Evolutionary conservation across 2,888 invertebrate genomes (phyloP).

Genomic region (Adela reaumurella): DNA sequence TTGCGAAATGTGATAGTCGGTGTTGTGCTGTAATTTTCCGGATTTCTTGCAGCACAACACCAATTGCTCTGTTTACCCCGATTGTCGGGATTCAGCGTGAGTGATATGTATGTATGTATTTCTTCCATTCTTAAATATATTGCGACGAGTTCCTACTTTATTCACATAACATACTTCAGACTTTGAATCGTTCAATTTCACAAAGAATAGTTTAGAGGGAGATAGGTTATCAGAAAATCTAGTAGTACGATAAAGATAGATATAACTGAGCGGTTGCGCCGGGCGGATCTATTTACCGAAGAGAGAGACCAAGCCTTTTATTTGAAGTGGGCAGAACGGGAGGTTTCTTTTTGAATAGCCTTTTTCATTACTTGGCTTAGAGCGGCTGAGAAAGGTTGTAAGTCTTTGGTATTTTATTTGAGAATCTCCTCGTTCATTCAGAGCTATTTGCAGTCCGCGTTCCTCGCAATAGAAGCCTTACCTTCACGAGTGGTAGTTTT

Average conservation of each 20-base stretch:
- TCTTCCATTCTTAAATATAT: too few relatives aligned
- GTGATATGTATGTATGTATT: too few relatives aligned
- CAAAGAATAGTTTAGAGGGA: neutral
- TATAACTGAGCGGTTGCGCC: neutral
- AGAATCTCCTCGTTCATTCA: neutral
- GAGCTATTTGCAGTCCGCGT: neutral
- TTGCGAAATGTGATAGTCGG: too few relatives aligned
- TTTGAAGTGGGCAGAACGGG: neutral
- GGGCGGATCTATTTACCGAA: neutral
- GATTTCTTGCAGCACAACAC: too few relatives aligned
- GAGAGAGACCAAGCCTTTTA: neutral
- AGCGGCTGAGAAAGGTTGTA: neutral
- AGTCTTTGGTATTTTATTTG: neutral
- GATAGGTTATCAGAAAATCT: neutral
- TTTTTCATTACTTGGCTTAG: neutral
- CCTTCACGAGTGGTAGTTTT: too few relatives aligned
- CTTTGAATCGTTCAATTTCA: too few relatives aligned
- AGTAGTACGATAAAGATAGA: neutral
- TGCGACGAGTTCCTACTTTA: too few relatives aligned
- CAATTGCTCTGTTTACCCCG: too few relatives aligned
- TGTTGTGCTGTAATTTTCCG: too few relatives aligned
- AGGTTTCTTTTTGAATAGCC: neutral
- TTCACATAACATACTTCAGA: neutral
- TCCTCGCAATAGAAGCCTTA: too few relatives aligned
- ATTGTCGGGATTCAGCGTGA: too few relatives aligned